Conservation (phyloP, 2,888 invertebrate genomes). For the Pseudococcus longispinus region DNA sequence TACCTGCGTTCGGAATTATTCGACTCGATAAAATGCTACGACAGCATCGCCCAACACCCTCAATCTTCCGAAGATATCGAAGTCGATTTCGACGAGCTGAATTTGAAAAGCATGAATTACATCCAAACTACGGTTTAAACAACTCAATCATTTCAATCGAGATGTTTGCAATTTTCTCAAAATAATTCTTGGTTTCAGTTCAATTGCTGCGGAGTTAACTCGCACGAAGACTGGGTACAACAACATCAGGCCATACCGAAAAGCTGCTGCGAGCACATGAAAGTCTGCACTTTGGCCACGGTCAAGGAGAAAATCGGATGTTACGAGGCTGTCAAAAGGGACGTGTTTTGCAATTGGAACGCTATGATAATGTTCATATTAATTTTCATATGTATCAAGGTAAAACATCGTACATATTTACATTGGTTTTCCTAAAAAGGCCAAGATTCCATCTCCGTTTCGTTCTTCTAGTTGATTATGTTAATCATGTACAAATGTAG, state of each 20-base stretch:
- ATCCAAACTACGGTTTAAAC: neutral
- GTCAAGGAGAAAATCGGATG: conserved; percentile 33
- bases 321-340: neutral
- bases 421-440: neutral
- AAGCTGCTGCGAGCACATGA: neutral
- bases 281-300: neutral
- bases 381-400: conserved; percentile 38
- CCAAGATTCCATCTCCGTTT: neutral
- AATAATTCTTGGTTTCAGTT: neutral
- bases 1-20: neutral
- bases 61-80: neutral
- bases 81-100: neutral
- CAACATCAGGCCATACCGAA: neutral
- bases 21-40: neutral
- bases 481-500: conserved; percentile 40
- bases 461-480: neutral
- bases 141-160: neutral
- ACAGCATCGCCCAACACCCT: neutral
- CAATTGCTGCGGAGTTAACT: conserved; percentile 33
- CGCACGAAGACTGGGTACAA: neutral
- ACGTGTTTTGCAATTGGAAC: conserved; percentile 1
- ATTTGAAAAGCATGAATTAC: conserved; percentile 21
- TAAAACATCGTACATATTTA: neutral
- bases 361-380: conserved; percentile 5
- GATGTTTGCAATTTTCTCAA: neutral